A percentile compares a stretch with the other conserved stretches of the same genome.
These are phyloP conservation scores for Nematostella vectensis DNA, from an alignment of 92 coral and sea anemone species.

Conservation along the genomic window DNA sequence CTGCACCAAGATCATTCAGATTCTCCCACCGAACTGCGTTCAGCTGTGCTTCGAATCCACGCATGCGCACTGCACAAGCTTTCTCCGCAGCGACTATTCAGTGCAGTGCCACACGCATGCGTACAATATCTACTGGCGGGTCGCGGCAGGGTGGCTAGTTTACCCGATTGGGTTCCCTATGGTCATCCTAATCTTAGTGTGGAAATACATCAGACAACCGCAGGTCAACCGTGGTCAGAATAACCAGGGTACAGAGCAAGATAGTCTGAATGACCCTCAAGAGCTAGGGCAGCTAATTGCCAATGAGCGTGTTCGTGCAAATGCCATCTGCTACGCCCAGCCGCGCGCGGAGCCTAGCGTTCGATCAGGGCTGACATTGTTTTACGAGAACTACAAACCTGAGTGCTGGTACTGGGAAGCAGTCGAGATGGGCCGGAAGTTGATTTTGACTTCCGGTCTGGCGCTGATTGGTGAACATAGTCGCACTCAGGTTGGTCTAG, in stretches of 20 bases:
- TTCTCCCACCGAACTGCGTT: slow-evolving; percentile 37
- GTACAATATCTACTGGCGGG: slow-evolving; percentile 26
- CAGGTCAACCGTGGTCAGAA: not conserved
- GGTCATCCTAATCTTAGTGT: slow-evolving; percentile 25
- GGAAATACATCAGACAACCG: slow-evolving; percentile 25
- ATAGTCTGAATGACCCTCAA: no score
- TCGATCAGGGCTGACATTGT: slow-evolving; percentile 27
- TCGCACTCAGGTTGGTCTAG: slow-evolving; percentile 43
- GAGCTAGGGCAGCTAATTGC: not conserved
- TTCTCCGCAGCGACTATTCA: slow-evolving; percentile 34
- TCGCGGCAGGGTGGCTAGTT: slow-evolving; percentile 22
- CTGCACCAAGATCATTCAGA: slow-evolving; percentile 38
- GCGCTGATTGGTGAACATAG: slow-evolving; percentile 37
- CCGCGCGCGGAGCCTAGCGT: not conserved
- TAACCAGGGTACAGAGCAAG: not conserved
- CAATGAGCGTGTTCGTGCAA: not conserved
- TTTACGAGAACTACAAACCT: slow-evolving; percentile 47
- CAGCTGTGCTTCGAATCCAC: slow-evolving; percentile 22
- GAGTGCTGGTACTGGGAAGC: slow-evolving; percentile 54
- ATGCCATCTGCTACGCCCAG: slow-evolving; percentile 1
- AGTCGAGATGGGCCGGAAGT: slow-evolving; percentile 50
- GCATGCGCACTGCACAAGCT: slow-evolving; percentile 9
- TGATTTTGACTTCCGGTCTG: slow-evolving; percentile 36
- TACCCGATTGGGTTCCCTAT: slow-evolving; percentile 49
- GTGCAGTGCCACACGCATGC: slow-evolving; percentile 19